These are phyloP conservation scores for Myiagra hebetior DNA, from an alignment of 2,113 vertebrate species.

Conservation along the genomic window DNA sequence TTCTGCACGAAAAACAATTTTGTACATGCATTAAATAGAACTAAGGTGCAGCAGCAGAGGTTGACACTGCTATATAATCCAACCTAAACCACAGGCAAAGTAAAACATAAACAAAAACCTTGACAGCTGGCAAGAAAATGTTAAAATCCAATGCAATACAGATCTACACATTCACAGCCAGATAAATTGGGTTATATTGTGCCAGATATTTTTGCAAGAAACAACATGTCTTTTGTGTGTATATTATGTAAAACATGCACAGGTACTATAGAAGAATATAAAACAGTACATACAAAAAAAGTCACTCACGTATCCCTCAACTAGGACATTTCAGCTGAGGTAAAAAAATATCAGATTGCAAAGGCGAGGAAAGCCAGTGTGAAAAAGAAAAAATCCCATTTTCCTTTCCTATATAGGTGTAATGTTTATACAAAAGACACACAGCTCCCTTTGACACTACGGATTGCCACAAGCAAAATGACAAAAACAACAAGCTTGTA, in stretches of 20 bases:
- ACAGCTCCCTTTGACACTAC: background rate
- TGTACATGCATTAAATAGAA: background rate
- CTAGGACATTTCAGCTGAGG: constrained; percentile 7
- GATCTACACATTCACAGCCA: background rate
- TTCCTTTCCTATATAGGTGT: constrained; percentile 42
- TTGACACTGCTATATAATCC: background rate
- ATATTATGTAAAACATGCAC: background rate
- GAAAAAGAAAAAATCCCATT: constrained; percentile 16
- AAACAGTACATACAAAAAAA: background rate
- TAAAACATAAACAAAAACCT: background rate
- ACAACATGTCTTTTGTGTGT: background rate
- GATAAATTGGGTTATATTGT: background rate
- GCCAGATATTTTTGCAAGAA: background rate
- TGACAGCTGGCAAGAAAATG: background rate
- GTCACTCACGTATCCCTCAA: background rate
- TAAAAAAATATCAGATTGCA: background rate
- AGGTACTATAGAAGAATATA: background rate
- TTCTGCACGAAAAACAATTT: background rate
- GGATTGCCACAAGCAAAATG: constrained; percentile 31
- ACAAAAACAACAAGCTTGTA: background rate
- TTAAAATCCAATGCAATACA: background rate
- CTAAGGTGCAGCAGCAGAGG: background rate
- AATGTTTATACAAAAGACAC: background rate
- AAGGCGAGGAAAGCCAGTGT: constrained; percentile 18
- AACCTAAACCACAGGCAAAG: background rate